Percentiles rank a stretch among this genome's conserved stretches.
Evolutionary conservation across 2,888 invertebrate species (phyloP).

Genomic region (Galeopsomyia nigrocyanea): DNA sequence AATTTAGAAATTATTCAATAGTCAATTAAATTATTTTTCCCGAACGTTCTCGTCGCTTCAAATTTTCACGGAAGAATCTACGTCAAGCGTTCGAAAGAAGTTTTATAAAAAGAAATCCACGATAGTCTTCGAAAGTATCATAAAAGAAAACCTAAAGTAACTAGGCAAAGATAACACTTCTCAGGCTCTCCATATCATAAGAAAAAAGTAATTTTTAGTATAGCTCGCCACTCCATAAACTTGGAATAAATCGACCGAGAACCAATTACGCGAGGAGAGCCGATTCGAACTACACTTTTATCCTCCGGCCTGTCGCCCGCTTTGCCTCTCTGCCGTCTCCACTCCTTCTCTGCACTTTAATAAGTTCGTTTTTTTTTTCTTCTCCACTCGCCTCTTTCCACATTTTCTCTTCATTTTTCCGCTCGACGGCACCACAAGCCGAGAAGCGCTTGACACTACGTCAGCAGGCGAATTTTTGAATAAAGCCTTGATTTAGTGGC

Average conservation of each 20-base stretch:
- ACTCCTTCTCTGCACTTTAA: conserved; percentile 29
- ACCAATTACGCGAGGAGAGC: conserved; percentile 44
- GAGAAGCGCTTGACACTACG: conserved; percentile 34
- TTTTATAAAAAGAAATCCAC: too few species aligned
- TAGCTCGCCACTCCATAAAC: conserved; percentile 40
- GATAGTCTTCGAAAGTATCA: too few species aligned
- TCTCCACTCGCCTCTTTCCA: neutral
- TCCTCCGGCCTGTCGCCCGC: conserved; percentile 13
- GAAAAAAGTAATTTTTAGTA: conserved; percentile 26
- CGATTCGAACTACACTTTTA: conserved; percentile 39
- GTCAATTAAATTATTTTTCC: too few species aligned
- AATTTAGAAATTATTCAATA: too few species aligned
- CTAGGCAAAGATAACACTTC: too few species aligned
- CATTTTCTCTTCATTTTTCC: conserved; percentile 43
- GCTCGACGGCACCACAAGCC: conserved; percentile 9
- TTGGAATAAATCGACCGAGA: conserved; percentile 38
- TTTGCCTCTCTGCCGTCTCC: neutral
- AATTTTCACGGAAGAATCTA: too few species aligned
- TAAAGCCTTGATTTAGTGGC: conserved; percentile 50
- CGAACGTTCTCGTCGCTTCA: too few species aligned
- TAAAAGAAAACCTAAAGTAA: too few species aligned
- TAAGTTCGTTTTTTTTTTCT: conserved; percentile 39
- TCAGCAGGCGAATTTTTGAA: conserved; percentile 48
- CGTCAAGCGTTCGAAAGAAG: too few species aligned
- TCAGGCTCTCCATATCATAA: neutral